A percentile compares a stretch with the other conserved stretches of the same genome.
Conservation (phyloP, 2,113 vertebrate genomes). For the Scatophagus argus region DNA sequence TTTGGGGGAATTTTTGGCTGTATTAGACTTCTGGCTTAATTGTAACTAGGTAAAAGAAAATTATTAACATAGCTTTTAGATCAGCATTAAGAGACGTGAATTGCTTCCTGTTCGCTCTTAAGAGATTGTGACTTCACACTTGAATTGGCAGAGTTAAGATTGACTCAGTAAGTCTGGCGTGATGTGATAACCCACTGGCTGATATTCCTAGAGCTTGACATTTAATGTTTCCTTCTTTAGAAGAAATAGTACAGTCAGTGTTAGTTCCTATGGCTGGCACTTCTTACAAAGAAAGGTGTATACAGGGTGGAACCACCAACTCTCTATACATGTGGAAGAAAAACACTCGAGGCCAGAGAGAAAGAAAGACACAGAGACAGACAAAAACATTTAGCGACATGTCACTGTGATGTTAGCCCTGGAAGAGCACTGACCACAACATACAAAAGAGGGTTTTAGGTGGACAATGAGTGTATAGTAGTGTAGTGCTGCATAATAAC, state of each 20-base stretch:
- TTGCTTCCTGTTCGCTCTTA: neutral
- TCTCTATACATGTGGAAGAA: neutral
- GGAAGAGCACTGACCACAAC: slow-evolving; percentile 23
- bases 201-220: slow-evolving; percentile 2
- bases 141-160: neutral
- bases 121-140: neutral
- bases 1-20: too few relatives aligned
- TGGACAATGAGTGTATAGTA: slow-evolving; percentile 42
- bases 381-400: neutral
- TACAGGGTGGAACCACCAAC: neutral
- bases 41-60: neutral
- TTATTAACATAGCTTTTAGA: neutral
- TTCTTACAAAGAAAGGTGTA: neutral
- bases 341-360: neutral
- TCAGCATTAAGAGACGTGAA: neutral
- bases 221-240: neutral
- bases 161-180: neutral
- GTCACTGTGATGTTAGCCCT: slow-evolving; percentile 37
- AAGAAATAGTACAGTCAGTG: neutral
- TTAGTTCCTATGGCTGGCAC: neutral
- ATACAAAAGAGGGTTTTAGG: slow-evolving; percentile 58
- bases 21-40: neutral
- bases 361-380: neutral
- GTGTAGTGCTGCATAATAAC: slow-evolving; percentile 14
- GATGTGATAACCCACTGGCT: neutral